Percentiles rank a stretch among this genome's conserved stretches.
Evolutionary conservation across 2,797 vertebrate species (phyloP).

Genomic region (Chaenodraco wilsoni): DNA sequence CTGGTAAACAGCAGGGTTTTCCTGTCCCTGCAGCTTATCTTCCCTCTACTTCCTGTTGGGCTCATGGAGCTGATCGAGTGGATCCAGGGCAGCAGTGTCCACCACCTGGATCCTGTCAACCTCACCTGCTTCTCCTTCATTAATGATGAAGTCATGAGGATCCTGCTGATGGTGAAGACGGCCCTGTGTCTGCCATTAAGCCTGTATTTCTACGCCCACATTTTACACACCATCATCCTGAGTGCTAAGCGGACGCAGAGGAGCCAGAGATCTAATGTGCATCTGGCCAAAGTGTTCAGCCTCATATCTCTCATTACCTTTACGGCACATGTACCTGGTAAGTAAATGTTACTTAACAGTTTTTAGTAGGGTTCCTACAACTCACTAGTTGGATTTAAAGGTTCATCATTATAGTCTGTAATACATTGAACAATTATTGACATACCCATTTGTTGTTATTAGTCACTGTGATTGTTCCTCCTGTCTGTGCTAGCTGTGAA

Average conservation of each 20-base stretch:
- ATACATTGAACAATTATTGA: not conserved
- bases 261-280: slow-evolving; percentile 68
- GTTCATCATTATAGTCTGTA: not conserved
- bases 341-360: not conserved
- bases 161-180: slow-evolving; percentile 57
- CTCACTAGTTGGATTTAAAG: not conserved
- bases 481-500: not conserved
- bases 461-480: not conserved
- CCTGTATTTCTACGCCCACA: slow-evolving; percentile 69
- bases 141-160: slow-evolving; percentile 59
- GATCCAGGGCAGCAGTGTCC: slow-evolving; percentile 38
- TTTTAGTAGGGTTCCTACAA: not conserved
- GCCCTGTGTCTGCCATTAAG: slow-evolving; percentile 58
- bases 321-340: slow-evolving; percentile 70
- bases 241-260: slow-evolving; percentile 70
- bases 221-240: slow-evolving; percentile 61
- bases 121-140: slow-evolving; percentile 77
- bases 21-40: slow-evolving; percentile 66
- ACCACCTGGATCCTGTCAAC: slow-evolving; percentile 61
- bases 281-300: slow-evolving; percentile 68
- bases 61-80: slow-evolving; percentile 66
- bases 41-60: slow-evolving; percentile 63
- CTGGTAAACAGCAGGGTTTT: slow-evolving; percentile 62
- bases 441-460: not conserved
- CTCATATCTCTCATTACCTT: slow-evolving; percentile 74